Percentiles rank a stretch among this genome's conserved stretches.
Conservation (phyloP, 2,888 invertebrate species). For the Unio delphinus region DNA sequence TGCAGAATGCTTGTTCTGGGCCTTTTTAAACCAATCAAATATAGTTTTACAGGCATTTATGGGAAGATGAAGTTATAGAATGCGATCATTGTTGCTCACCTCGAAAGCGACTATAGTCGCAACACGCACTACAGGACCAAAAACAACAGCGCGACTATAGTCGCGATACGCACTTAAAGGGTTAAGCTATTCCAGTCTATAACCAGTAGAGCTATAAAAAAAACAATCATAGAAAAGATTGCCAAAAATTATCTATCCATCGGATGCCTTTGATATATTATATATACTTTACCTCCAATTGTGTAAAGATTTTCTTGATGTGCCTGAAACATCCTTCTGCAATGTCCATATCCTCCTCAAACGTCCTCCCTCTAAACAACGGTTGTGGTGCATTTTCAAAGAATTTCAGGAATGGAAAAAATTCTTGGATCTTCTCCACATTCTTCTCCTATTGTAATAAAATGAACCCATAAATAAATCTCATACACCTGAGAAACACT, state of each 20-base stretch:
- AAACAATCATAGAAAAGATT: not conserved
- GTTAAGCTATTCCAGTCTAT: not conserved
- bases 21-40: no score
- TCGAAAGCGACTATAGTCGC: no score
- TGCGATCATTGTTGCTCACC: no score
- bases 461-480: not conserved
- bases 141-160: no score
- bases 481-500: no score
- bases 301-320: conserved; percentile 94
- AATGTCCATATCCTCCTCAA: conserved; percentile 87
- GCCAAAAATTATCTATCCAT: not conserved
- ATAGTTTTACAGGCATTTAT: no score
- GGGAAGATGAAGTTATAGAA: no score
- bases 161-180: no score
- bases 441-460: conserved; percentile 46
- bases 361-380: conserved; percentile 84
- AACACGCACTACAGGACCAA: no score
- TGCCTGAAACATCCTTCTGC: conserved; percentile 95
- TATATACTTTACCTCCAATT: conserved; percentile 79
- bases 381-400: conserved; percentile 95
- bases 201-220: not conserved
- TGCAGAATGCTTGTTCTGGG: no score
- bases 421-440: conserved; percentile 72
- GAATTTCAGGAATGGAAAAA: conserved; percentile 95
- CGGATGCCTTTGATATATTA: not conserved